Evolutionary conservation across 2,113 vertebrate species (phyloP).

Genomic region (Lasiurus cinereus): DNA sequence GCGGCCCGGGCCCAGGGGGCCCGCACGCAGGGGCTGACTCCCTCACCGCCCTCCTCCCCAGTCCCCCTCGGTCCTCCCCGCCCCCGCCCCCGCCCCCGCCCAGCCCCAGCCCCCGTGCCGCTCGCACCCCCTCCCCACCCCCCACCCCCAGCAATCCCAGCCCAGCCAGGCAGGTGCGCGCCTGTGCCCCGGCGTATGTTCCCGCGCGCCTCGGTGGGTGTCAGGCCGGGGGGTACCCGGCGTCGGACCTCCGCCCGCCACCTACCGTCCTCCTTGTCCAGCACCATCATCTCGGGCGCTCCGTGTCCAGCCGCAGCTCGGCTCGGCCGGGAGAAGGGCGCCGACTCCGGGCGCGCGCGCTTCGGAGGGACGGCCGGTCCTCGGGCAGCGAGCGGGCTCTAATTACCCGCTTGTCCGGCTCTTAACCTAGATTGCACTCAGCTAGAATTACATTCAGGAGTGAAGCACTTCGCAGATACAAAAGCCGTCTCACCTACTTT

Average conservation of each 20-base stretch:
- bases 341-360: conserved; percentile 87
- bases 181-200: background rate
- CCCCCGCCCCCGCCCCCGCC: background rate
- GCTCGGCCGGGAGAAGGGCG: conserved; percentile 84
- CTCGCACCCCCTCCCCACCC: background rate
- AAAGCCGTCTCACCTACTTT: conserved; percentile 90
- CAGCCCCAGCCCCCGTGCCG: background rate
- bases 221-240: background rate
- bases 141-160: background rate
- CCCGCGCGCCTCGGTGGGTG: background rate
- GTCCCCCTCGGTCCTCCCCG: background rate
- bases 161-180: background rate
- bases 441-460: conserved; percentile 91
- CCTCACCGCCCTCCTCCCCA: conserved; percentile 36
- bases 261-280: conserved; percentile 99
- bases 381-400: conserved; percentile 89
- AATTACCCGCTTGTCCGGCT: conserved; percentile 91
- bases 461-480: conserved; percentile 90
- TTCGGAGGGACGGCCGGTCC: conserved; percentile 87
- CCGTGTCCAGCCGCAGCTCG: conserved; percentile 94
- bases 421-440: conserved; percentile 91
- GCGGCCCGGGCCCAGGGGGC: background rate
- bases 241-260: conserved; percentile 85
- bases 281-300: conserved; percentile 99
- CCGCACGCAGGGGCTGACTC: conserved; percentile 48